phyloP scores from a whole-genome alignment of 2,888 invertebrate genomes.

The Zhengitettix transpicula region DNA sequence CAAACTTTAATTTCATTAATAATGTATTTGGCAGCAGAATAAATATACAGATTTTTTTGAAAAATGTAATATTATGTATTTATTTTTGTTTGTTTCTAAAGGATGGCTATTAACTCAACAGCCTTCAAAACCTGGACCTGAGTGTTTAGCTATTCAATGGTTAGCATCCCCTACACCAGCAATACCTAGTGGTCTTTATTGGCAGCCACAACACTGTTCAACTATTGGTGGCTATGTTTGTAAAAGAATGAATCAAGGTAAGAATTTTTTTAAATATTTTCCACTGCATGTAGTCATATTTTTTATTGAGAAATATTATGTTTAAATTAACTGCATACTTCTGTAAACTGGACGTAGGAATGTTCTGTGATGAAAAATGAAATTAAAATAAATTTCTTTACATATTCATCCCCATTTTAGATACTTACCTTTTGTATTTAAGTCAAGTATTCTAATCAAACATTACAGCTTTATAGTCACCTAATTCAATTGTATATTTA shows the following conservation, averaged over 20 bases:
- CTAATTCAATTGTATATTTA: too few relatives aligned
- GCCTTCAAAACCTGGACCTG: conserved; percentile 19
- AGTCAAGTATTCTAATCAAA: too few relatives aligned
- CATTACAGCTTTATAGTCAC: too few relatives aligned
- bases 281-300: not conserved
- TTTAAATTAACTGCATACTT: not conserved
- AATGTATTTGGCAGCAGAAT: too few relatives aligned
- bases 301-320: not conserved
- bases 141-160: conserved; percentile 45
- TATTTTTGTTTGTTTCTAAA: too few relatives aligned
- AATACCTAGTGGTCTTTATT: conserved; percentile 52
- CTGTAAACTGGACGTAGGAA: not conserved
- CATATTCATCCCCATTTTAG: too few relatives aligned
- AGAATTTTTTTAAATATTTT: not conserved
- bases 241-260: conserved; percentile 23
- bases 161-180: conserved; percentile 44
- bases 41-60: too few relatives aligned
- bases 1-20: too few relatives aligned
- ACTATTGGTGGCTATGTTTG: conserved; percentile 53
- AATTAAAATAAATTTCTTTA: too few relatives aligned
- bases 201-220: conserved; percentile 46
- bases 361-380: too few relatives aligned
- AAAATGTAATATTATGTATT: too few relatives aligned
- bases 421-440: too few relatives aligned
- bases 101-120: not conserved